Base-by-base conservation (phyloP, 2,113 vertebrate genomes). In the Eudyptes chrysolophus region DNA sequence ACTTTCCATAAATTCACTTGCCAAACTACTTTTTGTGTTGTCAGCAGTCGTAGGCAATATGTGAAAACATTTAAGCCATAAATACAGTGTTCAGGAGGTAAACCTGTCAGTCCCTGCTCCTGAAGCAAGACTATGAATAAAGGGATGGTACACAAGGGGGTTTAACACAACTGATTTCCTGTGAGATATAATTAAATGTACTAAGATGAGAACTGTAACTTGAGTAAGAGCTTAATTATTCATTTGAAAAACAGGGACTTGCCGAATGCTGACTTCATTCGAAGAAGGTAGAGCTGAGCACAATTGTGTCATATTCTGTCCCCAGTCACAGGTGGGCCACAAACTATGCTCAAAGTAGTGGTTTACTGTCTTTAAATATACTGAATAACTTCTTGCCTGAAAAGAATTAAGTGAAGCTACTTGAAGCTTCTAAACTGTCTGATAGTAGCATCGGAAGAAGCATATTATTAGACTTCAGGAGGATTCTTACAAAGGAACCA, bases 21-120 rank as follows among this genome's bases (percentile, higher is more conserved):
- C 40, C 7, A 7, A 57, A 13, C 21, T 38, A 13, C 29, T 52
- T 8, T 6, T 44, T 72, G 30, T 57, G 18, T 16, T 79, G 19
- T 68, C 29, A 76, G 6, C 18, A 34, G 2, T 58, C 21, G 4
- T 9, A 16, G 26, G 16, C 24, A 72, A 0, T 3, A 7, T 1
- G 4, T 29, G 62, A 64, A 51, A 62, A 13, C 32, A 51, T 19
- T 30, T 27, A 65, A 81, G 8, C 38, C 27, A 2, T 16, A 49
- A 74, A 49, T 46, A 22, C 40, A 36, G 21, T 3, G 20, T 61
- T 82, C 18, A 46, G 46, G 60, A 36, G 26, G 30, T 13, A 46
- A 78, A 75, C 9, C 2, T 36, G 54, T 22, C 36, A 7, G 3
- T 52, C 64, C 11, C 21, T 64, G 52, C 20, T 58, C 16, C 48